phyloP scores from a whole-genome alignment of 37 sponge, comb jelly and placozoan species.

The Cladorhizidae sp. region DNA sequence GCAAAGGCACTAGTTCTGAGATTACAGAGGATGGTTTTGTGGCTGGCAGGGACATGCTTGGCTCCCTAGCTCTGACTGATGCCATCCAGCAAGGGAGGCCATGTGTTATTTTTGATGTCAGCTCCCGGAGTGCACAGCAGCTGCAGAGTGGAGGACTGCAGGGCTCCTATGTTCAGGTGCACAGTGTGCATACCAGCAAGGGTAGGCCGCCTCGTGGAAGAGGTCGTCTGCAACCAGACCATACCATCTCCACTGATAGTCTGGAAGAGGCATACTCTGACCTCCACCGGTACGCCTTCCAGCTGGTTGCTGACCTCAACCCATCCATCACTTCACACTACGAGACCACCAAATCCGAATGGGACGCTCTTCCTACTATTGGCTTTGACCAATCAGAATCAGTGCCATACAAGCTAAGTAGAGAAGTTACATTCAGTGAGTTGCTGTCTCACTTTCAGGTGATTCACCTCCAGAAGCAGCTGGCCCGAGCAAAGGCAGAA shows the following conservation, averaged over 20 bases:
- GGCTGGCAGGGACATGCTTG: slow-evolving; percentile 43
- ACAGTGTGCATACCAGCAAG: background rate
- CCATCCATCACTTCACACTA: slow-evolving; percentile 5
- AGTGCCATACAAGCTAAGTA: background rate
- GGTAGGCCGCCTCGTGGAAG: background rate
- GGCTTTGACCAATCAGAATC: slow-evolving; percentile 20
- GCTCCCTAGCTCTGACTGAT: slow-evolving; percentile 51
- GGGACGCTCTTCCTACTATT: slow-evolving; percentile 61
- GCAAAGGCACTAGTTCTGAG: too few relatives aligned
- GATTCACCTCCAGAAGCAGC: slow-evolving; percentile 38
- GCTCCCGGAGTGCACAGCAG: slow-evolving; percentile 56
- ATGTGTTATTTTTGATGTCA: slow-evolving; percentile 63
- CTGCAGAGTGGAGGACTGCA: slow-evolving; percentile 38
- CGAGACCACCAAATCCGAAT: slow-evolving; percentile 27
- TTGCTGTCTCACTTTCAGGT: slow-evolving; percentile 58
- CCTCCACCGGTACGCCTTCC: slow-evolving; percentile 24
- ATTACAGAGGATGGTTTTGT: slow-evolving; percentile 14
- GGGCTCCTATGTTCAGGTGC: slow-evolving; percentile 32
- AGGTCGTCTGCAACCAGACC: slow-evolving; percentile 17
- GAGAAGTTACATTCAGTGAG: slow-evolving; percentile 58
- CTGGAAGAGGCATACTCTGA: slow-evolving; percentile 31
- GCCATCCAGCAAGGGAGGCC: slow-evolving; percentile 55
- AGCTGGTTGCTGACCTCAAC: slow-evolving; percentile 4
- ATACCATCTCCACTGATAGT: slow-evolving; percentile 22
- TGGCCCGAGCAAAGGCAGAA: slow-evolving; percentile 28